A percentile compares a stretch with the other conserved stretches of the same genome.
Conservation (phyloP, 2,113 vertebrate genomes). For the Nymphicus hollandicus region DNA sequence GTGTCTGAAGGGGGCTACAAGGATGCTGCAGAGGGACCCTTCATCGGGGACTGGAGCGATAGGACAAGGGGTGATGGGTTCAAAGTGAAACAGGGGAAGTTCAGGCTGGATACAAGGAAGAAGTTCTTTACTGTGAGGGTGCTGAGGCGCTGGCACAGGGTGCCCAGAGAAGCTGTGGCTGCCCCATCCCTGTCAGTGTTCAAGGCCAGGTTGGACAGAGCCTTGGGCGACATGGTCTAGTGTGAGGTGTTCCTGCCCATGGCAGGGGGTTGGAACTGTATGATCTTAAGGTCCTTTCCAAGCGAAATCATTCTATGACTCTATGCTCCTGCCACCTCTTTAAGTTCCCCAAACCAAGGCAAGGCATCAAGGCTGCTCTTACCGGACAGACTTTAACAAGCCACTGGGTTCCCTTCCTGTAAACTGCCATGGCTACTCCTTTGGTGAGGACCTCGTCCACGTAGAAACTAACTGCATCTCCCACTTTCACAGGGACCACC, state of each 20-base stretch:
- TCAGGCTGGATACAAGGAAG: no score
- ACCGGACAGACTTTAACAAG: constrained; percentile 63
- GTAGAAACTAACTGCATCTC: constrained; percentile 79
- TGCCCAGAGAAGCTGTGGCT: background rate
- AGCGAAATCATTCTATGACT: background rate
- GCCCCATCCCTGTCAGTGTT: background rate
- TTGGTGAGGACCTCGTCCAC: constrained; percentile 39
- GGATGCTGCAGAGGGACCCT: no score
- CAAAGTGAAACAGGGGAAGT: no score
- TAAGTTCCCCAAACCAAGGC: background rate
- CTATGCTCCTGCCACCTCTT: background rate
- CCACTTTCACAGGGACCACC: constrained; percentile 36
- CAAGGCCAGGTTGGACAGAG: background rate
- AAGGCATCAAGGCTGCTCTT: background rate
- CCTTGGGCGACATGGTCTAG: background rate
- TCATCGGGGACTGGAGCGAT: no score
- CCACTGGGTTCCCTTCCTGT: background rate
- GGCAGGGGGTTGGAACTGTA: background rate
- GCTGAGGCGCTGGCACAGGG: no score
- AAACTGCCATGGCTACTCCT: constrained; percentile 75
- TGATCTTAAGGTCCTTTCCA: background rate
- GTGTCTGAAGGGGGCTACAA: no score
- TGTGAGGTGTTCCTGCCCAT: background rate
- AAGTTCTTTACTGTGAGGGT: no score
- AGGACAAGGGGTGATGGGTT: no score